These are phyloP conservation scores for Reticulitermes speratus DNA, from an alignment of 1,140 invertebrate species.

Conservation along the genomic window DNA sequence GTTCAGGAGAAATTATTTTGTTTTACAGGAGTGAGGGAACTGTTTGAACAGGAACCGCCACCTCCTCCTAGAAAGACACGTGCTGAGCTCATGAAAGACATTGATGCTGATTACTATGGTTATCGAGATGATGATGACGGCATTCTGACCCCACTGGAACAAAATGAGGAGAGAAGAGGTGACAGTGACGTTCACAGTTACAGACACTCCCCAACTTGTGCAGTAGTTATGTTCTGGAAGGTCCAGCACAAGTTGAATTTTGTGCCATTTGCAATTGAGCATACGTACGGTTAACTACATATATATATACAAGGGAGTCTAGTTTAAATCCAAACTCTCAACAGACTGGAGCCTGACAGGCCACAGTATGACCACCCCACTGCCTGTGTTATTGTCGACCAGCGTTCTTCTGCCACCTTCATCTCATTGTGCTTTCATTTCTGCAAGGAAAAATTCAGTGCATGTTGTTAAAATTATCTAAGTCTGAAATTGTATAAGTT, in stretches of 20 bases:
- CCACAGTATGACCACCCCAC: too few relatives aligned
- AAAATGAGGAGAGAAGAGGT: conserved; percentile 71
- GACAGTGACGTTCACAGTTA: conserved; percentile 20
- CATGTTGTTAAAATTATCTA: too few relatives aligned
- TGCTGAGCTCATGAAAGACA: conserved; percentile 96
- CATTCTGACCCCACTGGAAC: conserved; percentile 85
- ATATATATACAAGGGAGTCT: too few relatives aligned
- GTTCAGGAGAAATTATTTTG: neutral
- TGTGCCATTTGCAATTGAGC: neutral
- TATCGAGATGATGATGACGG: conserved; percentile 97
- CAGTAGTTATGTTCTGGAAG: too few relatives aligned
- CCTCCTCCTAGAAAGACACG: conserved; percentile 85
- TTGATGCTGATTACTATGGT: conserved; percentile 98
- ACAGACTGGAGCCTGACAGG: too few relatives aligned
- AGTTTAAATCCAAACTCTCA: too few relatives aligned
- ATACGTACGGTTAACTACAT: neutral
- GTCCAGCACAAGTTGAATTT: neutral
- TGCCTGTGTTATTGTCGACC: too few relatives aligned
- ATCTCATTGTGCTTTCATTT: too few relatives aligned
- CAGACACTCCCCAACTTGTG: neutral
- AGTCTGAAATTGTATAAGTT: too few relatives aligned
- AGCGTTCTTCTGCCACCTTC: too few relatives aligned
- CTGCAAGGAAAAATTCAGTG: too few relatives aligned
- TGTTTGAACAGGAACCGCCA: conserved; percentile 96
- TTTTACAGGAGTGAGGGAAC: conserved; percentile 80